Conservation (phyloP, 2,113 vertebrate species). For the Neopipo cinnamomea region DNA sequence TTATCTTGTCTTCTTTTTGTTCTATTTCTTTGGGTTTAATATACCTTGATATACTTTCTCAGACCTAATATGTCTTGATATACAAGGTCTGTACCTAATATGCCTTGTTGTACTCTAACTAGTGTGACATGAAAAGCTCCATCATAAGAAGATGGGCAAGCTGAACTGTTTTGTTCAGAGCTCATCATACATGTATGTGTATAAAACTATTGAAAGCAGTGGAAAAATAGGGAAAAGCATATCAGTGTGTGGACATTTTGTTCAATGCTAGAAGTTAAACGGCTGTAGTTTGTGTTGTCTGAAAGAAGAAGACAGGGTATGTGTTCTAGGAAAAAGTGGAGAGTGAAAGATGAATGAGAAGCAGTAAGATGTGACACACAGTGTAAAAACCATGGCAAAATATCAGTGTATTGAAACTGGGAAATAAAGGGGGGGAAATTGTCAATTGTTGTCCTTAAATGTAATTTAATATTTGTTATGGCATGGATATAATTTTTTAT, state of each 20-base stretch:
- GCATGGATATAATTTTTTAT: not conserved
- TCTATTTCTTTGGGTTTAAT: not conserved
- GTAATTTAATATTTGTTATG: not conserved
- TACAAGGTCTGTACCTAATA: not conserved
- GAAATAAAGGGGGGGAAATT: not conserved
- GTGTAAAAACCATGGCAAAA: not conserved
- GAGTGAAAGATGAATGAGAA: not conserved
- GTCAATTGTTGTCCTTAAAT: not conserved
- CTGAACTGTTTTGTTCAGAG: not conserved
- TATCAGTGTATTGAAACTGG: not conserved
- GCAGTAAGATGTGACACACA: not conserved
- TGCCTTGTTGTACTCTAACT: not conserved
- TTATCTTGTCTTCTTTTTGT: accelerated
- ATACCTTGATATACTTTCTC: not conserved
- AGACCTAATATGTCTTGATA: not conserved
- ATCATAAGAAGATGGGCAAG: not conserved
- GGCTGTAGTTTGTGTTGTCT: not conserved
- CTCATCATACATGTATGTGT: accelerated
- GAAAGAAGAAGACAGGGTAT: not conserved
- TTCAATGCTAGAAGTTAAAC: not conserved
- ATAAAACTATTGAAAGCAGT: not conserved
- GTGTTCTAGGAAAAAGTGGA: not conserved
- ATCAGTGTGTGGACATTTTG: not conserved
- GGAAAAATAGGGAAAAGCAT: not conserved
- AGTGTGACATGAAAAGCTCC: not conserved